Conservation (phyloP, 1,140 invertebrate genomes). For the Dryas iulia region DNA sequence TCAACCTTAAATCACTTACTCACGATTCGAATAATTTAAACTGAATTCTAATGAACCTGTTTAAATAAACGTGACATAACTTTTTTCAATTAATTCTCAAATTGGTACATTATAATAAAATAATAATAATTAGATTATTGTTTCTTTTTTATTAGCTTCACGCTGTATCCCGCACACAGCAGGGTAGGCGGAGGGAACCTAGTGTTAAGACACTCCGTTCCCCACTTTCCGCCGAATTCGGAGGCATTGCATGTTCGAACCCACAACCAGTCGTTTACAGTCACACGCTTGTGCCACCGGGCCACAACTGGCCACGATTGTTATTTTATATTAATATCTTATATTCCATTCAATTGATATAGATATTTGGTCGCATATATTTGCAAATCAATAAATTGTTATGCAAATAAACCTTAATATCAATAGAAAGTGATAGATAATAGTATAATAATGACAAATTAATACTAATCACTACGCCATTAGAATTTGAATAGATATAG, state of each 20-base stretch:
- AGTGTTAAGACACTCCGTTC: no score
- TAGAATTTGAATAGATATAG: not conserved
- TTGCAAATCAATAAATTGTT: not conserved
- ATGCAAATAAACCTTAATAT: not conserved
- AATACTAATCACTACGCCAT: not conserved
- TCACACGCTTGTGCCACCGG: no score
- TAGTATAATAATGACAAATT: not conserved
- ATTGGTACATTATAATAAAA: no score
- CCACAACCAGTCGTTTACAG: no score
- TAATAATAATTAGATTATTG: no score
- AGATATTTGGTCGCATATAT: not conserved
- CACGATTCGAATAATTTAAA: conserved; percentile 38
- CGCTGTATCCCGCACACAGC: no score
- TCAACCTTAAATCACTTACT: conserved; percentile 27
- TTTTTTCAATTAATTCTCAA: not conserved
- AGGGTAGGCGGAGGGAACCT: no score
- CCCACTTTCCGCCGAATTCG: no score
- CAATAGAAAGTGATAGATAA: not conserved
- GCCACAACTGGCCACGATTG: no score
- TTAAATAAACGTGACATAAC: not conserved
- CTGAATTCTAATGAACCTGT: conserved; percentile 20
- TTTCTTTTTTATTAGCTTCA: no score
- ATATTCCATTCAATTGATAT: not conserved
- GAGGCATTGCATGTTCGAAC: no score
- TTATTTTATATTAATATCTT: not conserved